Evolutionary conservation across 92 coral and sea anemone genomes (phyloP).

Genomic region (Epizoanthus illoricatus): DNA sequence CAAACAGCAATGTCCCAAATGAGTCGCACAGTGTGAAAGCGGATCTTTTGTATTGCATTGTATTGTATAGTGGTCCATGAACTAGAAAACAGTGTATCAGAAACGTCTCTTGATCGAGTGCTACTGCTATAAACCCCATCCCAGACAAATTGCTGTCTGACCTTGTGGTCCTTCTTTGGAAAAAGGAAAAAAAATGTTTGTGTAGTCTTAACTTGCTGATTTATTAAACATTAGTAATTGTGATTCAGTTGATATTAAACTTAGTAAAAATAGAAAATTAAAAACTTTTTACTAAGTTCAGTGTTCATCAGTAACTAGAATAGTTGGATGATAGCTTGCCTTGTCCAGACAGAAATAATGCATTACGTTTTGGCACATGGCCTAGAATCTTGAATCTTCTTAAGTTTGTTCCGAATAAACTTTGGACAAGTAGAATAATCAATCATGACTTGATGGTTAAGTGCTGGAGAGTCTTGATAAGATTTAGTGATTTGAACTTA

Average conservation of each 20-base stretch:
- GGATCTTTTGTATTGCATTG: neutral
- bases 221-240: neutral
- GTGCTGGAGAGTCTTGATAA: too few relatives aligned
- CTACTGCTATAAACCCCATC: neutral
- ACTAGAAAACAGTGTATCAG: too few relatives aligned
- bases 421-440: too few relatives aligned
- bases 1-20: neutral
- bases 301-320: neutral
- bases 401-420: neutral
- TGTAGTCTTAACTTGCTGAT: neutral
- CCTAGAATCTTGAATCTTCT: neutral
- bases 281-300: too few relatives aligned
- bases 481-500: too few relatives aligned
- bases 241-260: neutral
- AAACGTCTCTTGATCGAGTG: neutral
- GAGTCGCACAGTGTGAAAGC: slow-evolving; percentile 27
- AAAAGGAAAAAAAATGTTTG: neutral
- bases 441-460: too few relatives aligned
- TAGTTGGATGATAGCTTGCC: neutral
- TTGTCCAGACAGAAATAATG: neutral
- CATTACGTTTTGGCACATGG: neutral
- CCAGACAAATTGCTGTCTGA: neutral
- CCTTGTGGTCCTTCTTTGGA: neutral
- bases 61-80: neutral
- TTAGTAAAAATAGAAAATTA: neutral